phyloP scores from a whole-genome alignment of 1,140 invertebrate species.

The Conus betulinus region DNA sequence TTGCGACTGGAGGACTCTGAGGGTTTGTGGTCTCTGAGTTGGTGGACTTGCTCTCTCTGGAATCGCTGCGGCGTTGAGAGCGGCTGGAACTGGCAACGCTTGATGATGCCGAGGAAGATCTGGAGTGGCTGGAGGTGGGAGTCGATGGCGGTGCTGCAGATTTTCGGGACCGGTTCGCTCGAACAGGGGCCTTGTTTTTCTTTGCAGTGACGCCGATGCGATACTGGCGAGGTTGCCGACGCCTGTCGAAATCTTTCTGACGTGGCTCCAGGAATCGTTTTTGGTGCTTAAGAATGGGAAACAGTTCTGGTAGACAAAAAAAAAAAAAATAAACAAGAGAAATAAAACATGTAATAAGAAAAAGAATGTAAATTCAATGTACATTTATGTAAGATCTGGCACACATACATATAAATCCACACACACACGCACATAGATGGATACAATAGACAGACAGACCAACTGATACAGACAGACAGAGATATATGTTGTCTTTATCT shows the following conservation, averaged over 20 bases:
- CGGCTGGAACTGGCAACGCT: not conserved
- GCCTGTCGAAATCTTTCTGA: not conserved
- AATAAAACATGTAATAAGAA: no score
- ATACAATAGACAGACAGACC: no score
- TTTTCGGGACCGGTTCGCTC: not conserved
- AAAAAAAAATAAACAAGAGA: no score
- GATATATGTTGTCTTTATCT: no score
- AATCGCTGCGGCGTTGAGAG: not conserved
- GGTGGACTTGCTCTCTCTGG: not conserved
- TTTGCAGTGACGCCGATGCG: not conserved
- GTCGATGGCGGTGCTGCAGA: no score
- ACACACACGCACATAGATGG: no score
- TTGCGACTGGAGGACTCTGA: not conserved
- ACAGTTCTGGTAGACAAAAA: conserved; percentile 81
- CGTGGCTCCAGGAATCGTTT: conserved; percentile 87
- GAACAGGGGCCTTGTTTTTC: not conserved
- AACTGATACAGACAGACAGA: no score
- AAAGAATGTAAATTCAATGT: no score
- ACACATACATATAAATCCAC: no score
- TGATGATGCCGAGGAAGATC: not conserved
- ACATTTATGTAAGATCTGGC: no score
- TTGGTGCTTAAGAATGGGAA: conserved; percentile 94
- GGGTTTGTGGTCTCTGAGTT: not conserved
- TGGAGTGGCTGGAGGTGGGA: not conserved
- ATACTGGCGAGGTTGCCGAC: not conserved